Evolutionary conservation across 2,888 invertebrate species (phyloP).

Genomic region (Dorcus hopei): DNA sequence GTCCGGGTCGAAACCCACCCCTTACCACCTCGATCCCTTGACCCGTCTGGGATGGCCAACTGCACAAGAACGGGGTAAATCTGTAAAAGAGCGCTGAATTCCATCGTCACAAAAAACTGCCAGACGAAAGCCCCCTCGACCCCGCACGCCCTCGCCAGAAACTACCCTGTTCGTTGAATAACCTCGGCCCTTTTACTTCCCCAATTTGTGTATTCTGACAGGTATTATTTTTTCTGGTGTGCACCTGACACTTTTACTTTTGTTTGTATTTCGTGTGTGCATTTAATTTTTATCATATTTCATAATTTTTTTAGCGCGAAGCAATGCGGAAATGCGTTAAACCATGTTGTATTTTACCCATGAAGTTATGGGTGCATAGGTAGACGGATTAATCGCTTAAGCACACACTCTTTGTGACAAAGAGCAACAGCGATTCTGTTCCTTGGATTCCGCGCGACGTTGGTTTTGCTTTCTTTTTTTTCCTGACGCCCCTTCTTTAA

Average conservation of each 20-base stretch:
- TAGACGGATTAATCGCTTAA: conserved; percentile 14
- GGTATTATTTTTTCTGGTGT: conserved; percentile 10
- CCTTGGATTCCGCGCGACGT: conserved; percentile 8
- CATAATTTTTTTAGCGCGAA: background rate
- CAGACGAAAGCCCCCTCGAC: conserved; percentile 11
- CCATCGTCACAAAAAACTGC: conserved; percentile 17
- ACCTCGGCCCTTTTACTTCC: conserved; percentile 14
- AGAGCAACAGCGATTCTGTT: conserved; percentile 6
- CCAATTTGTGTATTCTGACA: conserved; percentile 15
- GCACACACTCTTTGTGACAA: conserved; percentile 6
- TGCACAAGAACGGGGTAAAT: conserved; percentile 18
- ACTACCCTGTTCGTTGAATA: conserved; percentile 8
- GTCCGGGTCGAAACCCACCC: conserved; percentile 9
- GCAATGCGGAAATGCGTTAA: background rate
- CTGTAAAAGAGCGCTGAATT: conserved; percentile 17
- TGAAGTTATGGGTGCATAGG: background rate
- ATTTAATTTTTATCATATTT: background rate
- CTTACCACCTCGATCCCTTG: conserved; percentile 6
- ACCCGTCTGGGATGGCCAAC: conserved; percentile 16
- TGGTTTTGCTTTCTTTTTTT: conserved; percentile 11
- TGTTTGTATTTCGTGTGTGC: conserved; percentile 2
- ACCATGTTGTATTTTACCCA: background rate
- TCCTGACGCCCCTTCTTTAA: conserved; percentile 9
- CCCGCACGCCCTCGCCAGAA: background rate
- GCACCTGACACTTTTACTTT: conserved; percentile 18